Conservation (phyloP, 1,140 invertebrate genomes). For the Grapholita molesta region DNA sequence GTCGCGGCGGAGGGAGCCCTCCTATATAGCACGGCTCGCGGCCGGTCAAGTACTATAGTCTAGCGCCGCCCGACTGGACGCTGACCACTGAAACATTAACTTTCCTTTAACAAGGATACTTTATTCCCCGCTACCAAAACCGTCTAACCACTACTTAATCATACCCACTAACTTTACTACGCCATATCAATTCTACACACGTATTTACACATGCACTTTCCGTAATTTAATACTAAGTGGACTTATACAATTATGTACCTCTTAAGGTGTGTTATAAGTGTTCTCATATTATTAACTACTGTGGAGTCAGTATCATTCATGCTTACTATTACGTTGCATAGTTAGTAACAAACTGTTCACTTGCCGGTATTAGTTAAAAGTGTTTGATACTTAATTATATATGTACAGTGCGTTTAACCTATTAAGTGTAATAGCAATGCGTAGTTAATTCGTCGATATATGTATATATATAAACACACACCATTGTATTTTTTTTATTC, state of each 20-base stretch:
- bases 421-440: neutral
- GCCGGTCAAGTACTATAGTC: constrained; percentile 59
- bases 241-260: neutral
- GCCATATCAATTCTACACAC: neutral
- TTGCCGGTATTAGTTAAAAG: neutral
- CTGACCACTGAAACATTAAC: constrained; percentile 73
- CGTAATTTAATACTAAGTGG: no score
- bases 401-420: neutral
- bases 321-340: neutral
- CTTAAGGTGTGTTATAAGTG: neutral
- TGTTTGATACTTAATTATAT: neutral
- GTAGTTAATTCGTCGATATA: neutral
- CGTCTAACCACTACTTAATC: constrained; percentile 37
- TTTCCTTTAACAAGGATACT: constrained; percentile 53
- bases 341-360: neutral
- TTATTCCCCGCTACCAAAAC: constrained; percentile 48
- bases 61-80: constrained; percentile 68
- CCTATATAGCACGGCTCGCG: constrained; percentile 50
- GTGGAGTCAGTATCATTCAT: neutral
- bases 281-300: neutral
- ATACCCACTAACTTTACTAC: neutral
- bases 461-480: neutral
- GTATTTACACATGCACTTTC: neutral
- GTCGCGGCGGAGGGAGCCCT: constrained; percentile 67
- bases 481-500: neutral